Percentiles rank a stretch among this genome's conserved stretches.
Conservation (phyloP, 1,140 invertebrate species). For the Diachasma alloeum region DNA sequence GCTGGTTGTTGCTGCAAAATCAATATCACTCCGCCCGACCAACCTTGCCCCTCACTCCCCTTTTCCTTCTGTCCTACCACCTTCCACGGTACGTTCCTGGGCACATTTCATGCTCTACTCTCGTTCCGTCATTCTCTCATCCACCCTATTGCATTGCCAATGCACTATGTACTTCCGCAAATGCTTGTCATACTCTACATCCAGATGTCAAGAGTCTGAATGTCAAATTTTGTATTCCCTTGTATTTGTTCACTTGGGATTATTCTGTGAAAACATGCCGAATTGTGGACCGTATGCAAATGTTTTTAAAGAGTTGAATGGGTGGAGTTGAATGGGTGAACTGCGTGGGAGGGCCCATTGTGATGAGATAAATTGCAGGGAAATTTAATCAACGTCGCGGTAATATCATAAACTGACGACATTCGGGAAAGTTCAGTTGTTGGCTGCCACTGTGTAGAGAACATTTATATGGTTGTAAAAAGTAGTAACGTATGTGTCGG, state of each 20-base stretch:
- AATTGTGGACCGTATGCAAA: not conserved
- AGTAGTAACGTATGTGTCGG: not conserved
- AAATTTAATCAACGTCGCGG: not conserved
- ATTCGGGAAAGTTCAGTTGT: not conserved
- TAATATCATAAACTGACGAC: not conserved
- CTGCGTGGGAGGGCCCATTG: not conserved
- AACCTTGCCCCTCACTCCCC: not conserved
- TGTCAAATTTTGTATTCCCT: not conserved
- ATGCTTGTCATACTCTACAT: not conserved
- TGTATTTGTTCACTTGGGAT: not conserved
- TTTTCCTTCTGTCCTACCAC: constrained; percentile 4
- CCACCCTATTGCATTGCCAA: constrained; percentile 1
- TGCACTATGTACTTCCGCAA: not conserved
- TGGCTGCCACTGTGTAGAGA: not conserved
- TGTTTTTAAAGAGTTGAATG: not conserved
- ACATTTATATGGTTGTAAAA: not conserved
- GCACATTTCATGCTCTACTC: not conserved
- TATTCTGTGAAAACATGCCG: not conserved
- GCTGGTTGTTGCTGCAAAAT: constrained; percentile 43
- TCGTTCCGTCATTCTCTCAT: not conserved
- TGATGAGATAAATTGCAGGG: not conserved
- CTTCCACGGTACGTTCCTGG: not conserved
- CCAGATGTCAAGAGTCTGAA: not conserved
- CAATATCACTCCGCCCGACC: constrained; percentile 36
- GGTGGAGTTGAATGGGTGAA: not conserved